Evolutionary conservation across 2,113 vertebrate genomes (phyloP).

Genomic region (Myotis yumanensis): DNA sequence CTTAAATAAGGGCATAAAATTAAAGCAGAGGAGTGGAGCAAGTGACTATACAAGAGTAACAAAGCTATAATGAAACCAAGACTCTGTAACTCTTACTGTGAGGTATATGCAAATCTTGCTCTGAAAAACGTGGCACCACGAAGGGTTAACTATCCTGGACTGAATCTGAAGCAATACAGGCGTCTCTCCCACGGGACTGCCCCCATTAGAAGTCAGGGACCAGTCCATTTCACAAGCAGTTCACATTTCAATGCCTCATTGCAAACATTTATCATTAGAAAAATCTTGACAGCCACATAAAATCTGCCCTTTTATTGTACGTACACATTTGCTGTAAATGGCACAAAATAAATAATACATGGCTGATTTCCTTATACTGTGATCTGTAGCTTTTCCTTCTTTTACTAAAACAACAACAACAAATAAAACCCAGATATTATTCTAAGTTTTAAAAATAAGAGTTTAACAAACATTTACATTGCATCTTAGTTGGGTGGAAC

Average conservation of each 20-base stretch:
- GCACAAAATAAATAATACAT: constrained; percentile 15
- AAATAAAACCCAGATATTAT: not conserved
- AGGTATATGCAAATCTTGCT: not conserved
- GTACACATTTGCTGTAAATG: constrained; percentile 24
- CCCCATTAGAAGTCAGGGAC: not conserved
- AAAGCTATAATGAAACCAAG: not conserved
- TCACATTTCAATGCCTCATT: not conserved
- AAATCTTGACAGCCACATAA: not conserved
- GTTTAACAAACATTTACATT: not conserved
- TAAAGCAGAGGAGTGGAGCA: not conserved
- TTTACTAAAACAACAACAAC: not conserved
- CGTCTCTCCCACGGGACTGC: not conserved
- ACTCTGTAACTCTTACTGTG: not conserved
- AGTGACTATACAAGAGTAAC: too few species aligned
- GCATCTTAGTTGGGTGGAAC: not conserved
- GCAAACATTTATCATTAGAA: constrained; percentile 13
- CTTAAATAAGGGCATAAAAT: not conserved
- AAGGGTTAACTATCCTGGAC: not conserved
- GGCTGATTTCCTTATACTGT: not conserved
- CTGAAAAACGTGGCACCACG: not conserved
- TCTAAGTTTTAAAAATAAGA: not conserved
- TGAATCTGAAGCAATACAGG: not conserved
- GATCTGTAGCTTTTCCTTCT: not conserved
- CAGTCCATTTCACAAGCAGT: not conserved
- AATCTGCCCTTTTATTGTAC: not conserved